phyloP scores from a whole-genome alignment of 2,888 invertebrate species.

The Patella caerulea region DNA sequence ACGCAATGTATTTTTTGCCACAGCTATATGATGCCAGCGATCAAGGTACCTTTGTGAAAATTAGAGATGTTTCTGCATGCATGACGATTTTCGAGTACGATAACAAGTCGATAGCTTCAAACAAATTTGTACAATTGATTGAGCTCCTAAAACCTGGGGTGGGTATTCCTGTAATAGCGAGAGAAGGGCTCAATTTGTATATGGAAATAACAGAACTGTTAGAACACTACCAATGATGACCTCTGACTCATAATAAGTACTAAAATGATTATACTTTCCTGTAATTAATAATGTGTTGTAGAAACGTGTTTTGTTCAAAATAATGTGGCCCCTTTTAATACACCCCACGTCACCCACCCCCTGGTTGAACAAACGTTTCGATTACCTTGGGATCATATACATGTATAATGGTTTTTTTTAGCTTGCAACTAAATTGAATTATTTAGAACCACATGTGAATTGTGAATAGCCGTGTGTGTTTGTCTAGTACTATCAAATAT shows the following conservation, averaged over 20 bases:
- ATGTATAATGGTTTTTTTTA: not conserved
- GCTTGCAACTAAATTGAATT: constrained; percentile 1
- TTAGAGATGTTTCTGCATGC: not conserved
- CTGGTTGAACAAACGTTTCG: too few relatives aligned
- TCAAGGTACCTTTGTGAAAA: not conserved
- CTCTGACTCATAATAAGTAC: too few relatives aligned
- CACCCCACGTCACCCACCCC: too few relatives aligned
- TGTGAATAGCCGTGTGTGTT: not conserved
- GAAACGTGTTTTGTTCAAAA: too few relatives aligned
- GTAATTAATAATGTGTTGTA: too few relatives aligned
- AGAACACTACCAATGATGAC: too few relatives aligned
- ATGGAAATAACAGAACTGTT: too few relatives aligned
- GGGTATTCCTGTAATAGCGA: not conserved
- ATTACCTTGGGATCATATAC: not conserved
- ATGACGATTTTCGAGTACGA: constrained; percentile 1
- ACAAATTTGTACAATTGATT: not conserved
- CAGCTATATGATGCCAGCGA: not conserved
- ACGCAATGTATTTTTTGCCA: too few relatives aligned
- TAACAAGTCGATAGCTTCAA: not conserved
- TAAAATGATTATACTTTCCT: too few relatives aligned
- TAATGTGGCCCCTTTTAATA: too few relatives aligned
- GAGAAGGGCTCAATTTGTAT: too few relatives aligned
- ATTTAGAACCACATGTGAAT: not conserved
- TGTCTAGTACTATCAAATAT: too few relatives aligned
- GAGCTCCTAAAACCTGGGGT: not conserved